Conservation (phyloP, 2,888 invertebrate species). For the Plebejus anna region DNA sequence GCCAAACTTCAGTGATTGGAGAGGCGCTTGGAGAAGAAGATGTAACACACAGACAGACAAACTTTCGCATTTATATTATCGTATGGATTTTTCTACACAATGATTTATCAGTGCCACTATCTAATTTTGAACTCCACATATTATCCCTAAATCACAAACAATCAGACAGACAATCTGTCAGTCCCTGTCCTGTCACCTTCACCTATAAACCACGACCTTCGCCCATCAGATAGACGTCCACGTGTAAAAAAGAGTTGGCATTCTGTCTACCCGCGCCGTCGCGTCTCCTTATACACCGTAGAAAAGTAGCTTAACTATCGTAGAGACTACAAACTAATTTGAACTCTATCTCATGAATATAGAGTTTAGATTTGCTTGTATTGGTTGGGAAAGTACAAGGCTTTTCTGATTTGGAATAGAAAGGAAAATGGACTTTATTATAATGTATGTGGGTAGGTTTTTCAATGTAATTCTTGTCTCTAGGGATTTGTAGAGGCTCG, state of each 20-base stretch:
- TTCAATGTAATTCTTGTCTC: constrained; percentile 32
- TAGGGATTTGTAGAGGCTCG: constrained; percentile 67
- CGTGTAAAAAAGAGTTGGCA: constrained; percentile 64
- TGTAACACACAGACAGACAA: too few species aligned
- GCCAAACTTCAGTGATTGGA: too few species aligned
- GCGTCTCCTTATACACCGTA: constrained; percentile 49
- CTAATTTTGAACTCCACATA: background rate
- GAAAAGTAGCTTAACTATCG: constrained; percentile 41
- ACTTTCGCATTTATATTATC: too few species aligned
- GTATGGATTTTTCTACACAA: too few species aligned
- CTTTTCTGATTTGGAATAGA: background rate
- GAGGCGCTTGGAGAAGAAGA: too few species aligned
- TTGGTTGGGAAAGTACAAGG: background rate
- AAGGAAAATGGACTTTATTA: constrained; percentile 31
- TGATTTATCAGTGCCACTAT: too few species aligned
- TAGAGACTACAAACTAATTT: background rate
- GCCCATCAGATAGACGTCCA: constrained; percentile 48
- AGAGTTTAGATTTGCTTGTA: background rate
- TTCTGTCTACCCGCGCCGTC: constrained; percentile 63
- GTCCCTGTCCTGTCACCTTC: constrained; percentile 39
- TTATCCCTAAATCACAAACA: background rate
- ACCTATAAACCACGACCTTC: constrained; percentile 54
- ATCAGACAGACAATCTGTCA: background rate
- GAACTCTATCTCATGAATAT: background rate
- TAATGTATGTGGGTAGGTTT: constrained; percentile 35